Evolutionary conservation across 2,888 invertebrate genomes (phyloP).

Genomic region (Odontocerum albicorne): DNA sequence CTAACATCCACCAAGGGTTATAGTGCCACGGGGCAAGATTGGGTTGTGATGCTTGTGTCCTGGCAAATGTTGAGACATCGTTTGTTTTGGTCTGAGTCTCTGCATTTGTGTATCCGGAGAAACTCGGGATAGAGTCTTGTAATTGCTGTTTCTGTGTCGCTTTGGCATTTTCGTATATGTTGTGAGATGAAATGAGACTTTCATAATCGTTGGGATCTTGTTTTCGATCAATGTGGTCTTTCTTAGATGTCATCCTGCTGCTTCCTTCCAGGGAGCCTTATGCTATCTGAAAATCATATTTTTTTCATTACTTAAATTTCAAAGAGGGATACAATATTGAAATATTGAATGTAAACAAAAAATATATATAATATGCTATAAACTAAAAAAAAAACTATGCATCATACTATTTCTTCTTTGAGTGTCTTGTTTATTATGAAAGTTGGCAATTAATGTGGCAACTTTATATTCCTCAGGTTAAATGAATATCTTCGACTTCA

Average conservation of each 20-base stretch:
- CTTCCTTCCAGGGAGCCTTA: constrained; percentile 15
- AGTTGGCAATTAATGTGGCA: no score
- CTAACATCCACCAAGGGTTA: constrained; percentile 60
- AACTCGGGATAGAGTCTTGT: constrained; percentile 49
- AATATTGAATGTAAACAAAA: not conserved
- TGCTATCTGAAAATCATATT: constrained; percentile 23
- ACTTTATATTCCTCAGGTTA: no score
- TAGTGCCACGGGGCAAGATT: constrained; percentile 56
- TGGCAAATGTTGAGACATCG: constrained; percentile 49
- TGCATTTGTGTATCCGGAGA: constrained; percentile 56
- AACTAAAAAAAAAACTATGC: no score
- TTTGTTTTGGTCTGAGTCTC: constrained; percentile 57
- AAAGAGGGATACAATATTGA: no score
- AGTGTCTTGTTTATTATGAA: no score
- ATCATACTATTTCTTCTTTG: no score
- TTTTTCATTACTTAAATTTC: not conserved
- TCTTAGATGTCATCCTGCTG: constrained; percentile 45
- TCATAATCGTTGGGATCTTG: constrained; percentile 56
- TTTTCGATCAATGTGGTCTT: constrained; percentile 49
- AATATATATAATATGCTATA: not conserved
- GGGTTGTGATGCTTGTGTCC: constrained; percentile 41
- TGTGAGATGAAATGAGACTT: constrained; percentile 55
- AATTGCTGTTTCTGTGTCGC: constrained; percentile 47
- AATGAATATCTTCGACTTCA: no score
- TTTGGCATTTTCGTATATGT: constrained; percentile 52